phyloP scores from a whole-genome alignment of 2,888 invertebrate genomes.

The Phortica magna region DNA sequence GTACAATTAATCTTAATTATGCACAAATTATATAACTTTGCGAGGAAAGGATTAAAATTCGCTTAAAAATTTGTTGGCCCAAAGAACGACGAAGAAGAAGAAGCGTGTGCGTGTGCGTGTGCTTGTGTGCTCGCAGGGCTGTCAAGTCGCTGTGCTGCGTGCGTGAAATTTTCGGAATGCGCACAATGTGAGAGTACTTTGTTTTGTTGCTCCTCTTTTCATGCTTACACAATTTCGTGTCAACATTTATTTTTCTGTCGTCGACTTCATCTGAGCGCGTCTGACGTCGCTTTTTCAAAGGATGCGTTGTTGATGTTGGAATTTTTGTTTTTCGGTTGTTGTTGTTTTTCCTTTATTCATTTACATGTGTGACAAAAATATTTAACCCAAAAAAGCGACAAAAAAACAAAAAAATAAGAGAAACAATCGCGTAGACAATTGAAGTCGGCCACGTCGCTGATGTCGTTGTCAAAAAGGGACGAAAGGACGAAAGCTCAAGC shows the following conservation, averaged over 20 bases:
- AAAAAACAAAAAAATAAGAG: background rate
- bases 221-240: conserved; percentile 27
- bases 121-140: background rate
- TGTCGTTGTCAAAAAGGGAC: background rate
- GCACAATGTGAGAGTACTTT: background rate
- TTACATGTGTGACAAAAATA: conserved; percentile 34
- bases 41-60: background rate
- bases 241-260: conserved; percentile 12
- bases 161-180: conserved; percentile 9
- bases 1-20: background rate
- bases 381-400: conserved; percentile 9
- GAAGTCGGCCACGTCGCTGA: background rate
- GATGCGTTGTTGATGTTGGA: background rate
- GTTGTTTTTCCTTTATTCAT: conserved; percentile 14
- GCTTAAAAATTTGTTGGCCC: background rate
- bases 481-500: background rate
- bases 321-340: background rate
- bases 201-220: background rate
- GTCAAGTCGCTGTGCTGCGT: background rate
- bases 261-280: background rate
- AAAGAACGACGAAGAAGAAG: no score
- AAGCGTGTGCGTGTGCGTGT: no score
- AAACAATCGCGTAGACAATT: background rate
- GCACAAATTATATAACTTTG: background rate
- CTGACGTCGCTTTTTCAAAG: background rate